Evolutionary conservation across 2,888 invertebrate genomes (phyloP).

Genomic region (Gasteruption jaculator): DNA sequence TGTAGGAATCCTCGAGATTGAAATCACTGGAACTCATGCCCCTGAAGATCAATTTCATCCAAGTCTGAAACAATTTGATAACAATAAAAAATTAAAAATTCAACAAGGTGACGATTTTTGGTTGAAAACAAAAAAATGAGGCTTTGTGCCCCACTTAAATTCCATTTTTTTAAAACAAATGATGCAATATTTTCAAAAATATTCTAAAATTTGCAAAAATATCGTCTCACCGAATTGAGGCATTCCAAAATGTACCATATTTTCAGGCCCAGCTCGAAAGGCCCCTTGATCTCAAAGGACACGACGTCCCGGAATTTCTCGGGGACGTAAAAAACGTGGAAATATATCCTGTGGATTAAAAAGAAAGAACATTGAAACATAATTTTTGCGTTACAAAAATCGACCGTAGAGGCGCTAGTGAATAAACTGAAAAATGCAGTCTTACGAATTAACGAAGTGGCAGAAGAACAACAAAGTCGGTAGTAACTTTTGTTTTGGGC

Average conservation of each 20-base stretch:
- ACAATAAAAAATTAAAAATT: not conserved
- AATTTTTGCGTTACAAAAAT: no score
- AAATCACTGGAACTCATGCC: slow-evolving; percentile 20
- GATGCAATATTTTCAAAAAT: not conserved
- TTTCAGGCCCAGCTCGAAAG: slow-evolving; percentile 29
- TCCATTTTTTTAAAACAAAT: not conserved
- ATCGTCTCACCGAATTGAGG: slow-evolving; percentile 32
- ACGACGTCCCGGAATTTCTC: slow-evolving; percentile 29
- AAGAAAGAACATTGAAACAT: no score
- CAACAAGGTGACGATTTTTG: not conserved
- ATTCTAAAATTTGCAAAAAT: slow-evolving; percentile 2
- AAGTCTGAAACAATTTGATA: slow-evolving; percentile 17
- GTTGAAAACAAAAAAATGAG: no score
- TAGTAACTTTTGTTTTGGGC: no score
- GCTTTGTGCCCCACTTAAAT: no score
- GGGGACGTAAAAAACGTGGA: slow-evolving; percentile 34
- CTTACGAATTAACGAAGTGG: no score
- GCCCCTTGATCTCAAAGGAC: slow-evolving; percentile 25
- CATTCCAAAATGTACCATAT: slow-evolving; percentile 36
- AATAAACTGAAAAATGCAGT: no score
- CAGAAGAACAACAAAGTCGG: no score
- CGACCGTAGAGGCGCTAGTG: no score
- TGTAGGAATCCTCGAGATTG: no score
- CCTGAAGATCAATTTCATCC: slow-evolving; percentile 23
- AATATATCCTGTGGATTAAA: slow-evolving; percentile 37